These are phyloP conservation scores for Gambusia affinis DNA, from an alignment of 2,113 vertebrate genomes.

Conservation along the genomic window DNA sequence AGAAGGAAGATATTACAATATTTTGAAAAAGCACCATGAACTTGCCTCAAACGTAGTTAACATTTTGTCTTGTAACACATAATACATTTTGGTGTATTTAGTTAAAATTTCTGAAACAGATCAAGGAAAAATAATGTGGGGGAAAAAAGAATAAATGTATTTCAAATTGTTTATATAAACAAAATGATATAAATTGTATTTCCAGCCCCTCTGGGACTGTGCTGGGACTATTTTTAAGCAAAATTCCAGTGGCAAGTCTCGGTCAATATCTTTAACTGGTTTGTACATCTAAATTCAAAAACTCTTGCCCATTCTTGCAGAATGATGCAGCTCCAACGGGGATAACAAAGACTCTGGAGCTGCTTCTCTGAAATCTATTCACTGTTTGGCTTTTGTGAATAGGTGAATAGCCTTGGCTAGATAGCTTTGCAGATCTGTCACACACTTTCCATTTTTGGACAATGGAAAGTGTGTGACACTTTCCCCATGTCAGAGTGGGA, in stretches of 20 bases:
- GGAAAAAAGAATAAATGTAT: not conserved
- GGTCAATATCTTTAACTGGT: not conserved
- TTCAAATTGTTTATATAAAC: not conserved
- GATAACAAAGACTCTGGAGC: not conserved
- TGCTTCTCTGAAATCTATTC: not conserved
- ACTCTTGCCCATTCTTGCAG: not conserved
- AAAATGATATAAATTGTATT: not conserved
- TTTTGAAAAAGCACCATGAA: not conserved
- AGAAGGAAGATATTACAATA: not conserved
- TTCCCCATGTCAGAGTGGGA: not conserved
- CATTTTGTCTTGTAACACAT: no score
- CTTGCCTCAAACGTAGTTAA: not conserved
- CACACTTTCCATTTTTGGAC: not conserved
- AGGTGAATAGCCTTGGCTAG: not conserved
- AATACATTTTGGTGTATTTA: no score
- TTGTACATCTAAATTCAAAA: not conserved
- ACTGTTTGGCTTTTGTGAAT: not conserved
- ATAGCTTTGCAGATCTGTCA: not conserved
- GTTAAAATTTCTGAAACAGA: no score
- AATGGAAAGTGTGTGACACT: not conserved
- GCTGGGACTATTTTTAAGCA: not conserved
- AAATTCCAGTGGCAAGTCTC: no score
- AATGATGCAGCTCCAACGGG: not conserved
- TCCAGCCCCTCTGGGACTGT: not conserved
- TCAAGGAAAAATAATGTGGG: no score